Evolutionary conservation across 1,140 invertebrate species (phyloP).

Genomic region (Ctenoplectra terminalis): DNA sequence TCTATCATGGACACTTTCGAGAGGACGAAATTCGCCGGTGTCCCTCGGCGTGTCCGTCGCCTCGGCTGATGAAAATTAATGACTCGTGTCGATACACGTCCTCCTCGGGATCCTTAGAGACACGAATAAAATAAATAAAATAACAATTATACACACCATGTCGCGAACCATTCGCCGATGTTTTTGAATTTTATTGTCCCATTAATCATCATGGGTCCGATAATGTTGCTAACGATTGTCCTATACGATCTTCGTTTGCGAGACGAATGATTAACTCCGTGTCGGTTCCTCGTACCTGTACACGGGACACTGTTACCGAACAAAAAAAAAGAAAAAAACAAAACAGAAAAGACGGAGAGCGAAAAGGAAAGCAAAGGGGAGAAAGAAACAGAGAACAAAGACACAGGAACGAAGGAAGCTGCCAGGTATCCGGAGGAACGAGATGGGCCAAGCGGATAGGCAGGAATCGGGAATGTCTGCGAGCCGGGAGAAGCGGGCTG

Average conservation of each 20-base stretch:
- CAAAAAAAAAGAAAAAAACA: neutral
- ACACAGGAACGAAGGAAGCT: slow-evolving; percentile 32
- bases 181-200: slow-evolving; percentile 61
- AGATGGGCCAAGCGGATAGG: slow-evolving; percentile 72
- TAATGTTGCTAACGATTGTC: slow-evolving; percentile 64
- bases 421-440: slow-evolving; percentile 53
- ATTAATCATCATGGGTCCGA: slow-evolving; percentile 62
- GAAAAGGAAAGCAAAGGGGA: no score
- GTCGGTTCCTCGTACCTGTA: slow-evolving; percentile 12
- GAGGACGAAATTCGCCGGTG: slow-evolving; percentile 18
- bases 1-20: slow-evolving; percentile 19
- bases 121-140: slow-evolving; percentile 56
- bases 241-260: slow-evolving; percentile 56
- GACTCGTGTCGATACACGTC: slow-evolving; percentile 16
- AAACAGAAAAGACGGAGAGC: neutral
- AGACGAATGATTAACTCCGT: slow-evolving; percentile 7
- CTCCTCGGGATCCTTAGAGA: slow-evolving; percentile 25
- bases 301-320: slow-evolving; percentile 4
- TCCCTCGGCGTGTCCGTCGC: slow-evolving; percentile 20
- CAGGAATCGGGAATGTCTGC: slow-evolving; percentile 73
- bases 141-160: slow-evolving; percentile 45
- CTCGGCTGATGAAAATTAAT: slow-evolving; percentile 62
- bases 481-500: slow-evolving; percentile 65
- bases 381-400: slow-evolving; percentile 8
- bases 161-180: slow-evolving; percentile 14